Conservation (phyloP, 2,113 vertebrate genomes). For the Edolisoma coerulescens region DNA sequence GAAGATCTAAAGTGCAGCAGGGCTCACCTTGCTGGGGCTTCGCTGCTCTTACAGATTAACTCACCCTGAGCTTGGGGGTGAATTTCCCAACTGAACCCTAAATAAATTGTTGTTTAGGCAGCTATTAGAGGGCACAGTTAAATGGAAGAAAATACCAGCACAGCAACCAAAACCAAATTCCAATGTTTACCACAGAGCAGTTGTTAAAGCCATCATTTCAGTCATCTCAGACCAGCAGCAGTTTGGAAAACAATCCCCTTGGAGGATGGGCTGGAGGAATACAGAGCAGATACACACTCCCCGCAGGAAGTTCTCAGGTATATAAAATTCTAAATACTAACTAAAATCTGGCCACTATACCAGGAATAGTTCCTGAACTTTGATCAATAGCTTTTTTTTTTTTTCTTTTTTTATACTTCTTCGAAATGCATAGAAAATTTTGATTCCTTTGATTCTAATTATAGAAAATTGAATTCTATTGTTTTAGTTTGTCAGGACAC, state of each 20-base stretch:
- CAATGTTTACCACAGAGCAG: background rate
- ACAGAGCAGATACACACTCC: background rate
- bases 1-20: background rate
- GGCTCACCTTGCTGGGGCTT: background rate
- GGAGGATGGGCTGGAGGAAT: background rate
- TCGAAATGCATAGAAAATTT: background rate
- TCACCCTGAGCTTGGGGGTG: background rate
- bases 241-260: background rate
- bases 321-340: background rate
- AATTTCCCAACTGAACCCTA: background rate
- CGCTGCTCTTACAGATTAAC: background rate
- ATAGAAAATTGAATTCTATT: background rate
- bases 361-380: background rate
- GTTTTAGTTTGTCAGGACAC: background rate
- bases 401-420: background rate
- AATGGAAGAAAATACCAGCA: background rate
- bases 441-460: background rate
- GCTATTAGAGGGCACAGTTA: background rate
- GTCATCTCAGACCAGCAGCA: background rate
- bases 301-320: background rate
- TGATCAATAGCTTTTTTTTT: background rate
- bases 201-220: background rate
- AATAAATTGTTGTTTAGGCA: background rate
- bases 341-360: background rate
- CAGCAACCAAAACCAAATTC: background rate